Evolutionary conservation across 2,888 invertebrate species (phyloP).

Genomic region (Nymphalis c-album): DNA sequence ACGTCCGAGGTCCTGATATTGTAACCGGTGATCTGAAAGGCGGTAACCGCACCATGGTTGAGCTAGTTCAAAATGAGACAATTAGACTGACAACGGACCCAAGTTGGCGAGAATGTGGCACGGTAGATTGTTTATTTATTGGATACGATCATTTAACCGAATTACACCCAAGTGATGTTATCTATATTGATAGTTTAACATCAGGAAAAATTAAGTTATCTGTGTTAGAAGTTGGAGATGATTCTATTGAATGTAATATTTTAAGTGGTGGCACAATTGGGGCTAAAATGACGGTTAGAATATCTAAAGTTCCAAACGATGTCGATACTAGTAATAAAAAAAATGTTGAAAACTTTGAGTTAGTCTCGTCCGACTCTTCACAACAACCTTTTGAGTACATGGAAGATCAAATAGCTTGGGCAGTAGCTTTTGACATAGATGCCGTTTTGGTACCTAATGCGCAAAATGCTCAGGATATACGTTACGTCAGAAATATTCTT

Average conservation of each 20-base stretch:
- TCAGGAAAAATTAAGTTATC: constrained; percentile 64
- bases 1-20: constrained; percentile 69
- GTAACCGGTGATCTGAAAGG: constrained; percentile 69
- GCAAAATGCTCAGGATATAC: constrained; percentile 59
- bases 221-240: constrained; percentile 65
- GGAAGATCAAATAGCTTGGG: constrained; percentile 73
- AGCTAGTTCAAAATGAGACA: constrained; percentile 59
- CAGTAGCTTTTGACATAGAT: constrained; percentile 69
- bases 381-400: constrained; percentile 86
- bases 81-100: constrained; percentile 77
- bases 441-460: constrained; percentile 65
- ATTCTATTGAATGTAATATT: constrained; percentile 77
- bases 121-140: constrained; percentile 78
- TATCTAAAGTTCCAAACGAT: constrained; percentile 76
- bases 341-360: constrained; percentile 68
- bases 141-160: constrained; percentile 78
- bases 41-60: constrained; percentile 61
- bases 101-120: constrained; percentile 79
- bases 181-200: constrained; percentile 72
- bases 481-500: constrained; percentile 56
- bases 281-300: constrained; percentile 76
- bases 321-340: constrained; percentile 58
- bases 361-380: constrained; percentile 83
- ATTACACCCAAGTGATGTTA: constrained; percentile 72
- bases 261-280: constrained; percentile 77